Evolutionary conservation across 2,113 vertebrate genomes (phyloP), one percentile per base, ranked within the genome.

Genomic region (Acrocephalus kingi): DNA sequence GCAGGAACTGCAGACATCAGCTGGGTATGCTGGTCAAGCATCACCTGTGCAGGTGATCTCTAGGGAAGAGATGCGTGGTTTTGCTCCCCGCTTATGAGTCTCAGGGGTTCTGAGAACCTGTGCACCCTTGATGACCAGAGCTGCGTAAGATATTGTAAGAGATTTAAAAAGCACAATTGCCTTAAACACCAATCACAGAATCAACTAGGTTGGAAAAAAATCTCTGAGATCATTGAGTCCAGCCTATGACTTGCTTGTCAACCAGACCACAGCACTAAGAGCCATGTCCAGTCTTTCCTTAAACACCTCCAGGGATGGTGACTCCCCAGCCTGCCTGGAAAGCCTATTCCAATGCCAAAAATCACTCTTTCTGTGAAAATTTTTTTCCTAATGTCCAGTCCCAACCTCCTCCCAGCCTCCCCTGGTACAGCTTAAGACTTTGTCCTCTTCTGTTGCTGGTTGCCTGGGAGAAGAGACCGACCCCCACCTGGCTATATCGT

Each of bases 1-100:
- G 30, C 25, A 61, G 27, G 28, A 67, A 8, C 22, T 20, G 18
- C 1, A 0, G 5, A 1, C 19, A 2, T 71, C 59, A 35, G 41
- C 55, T 30, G 77, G 39, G 43, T 66, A 11, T 31, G 73, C 68
- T 86, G 54, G 56, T 51, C 63, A 54, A 28, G 37, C 6, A 8
- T 10, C 41, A 8, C 8, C n/a, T 54, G 64, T 19, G 24, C 24
- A 37, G 46, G 37, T 9, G 55, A 41, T 78, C 31, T 54, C 55
- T 52, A 0, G 4, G 13, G 64, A 62, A 45, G 63, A 69, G 43
- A 27, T n/a, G 61, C 1, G 2, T 52, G 35, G 59, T 20, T 93
- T 62, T 24, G 43, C 64, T 90, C 27, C 1, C 37, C 35, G 46
- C 22, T 39, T 41, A 28, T 5, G 11, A 52, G 7, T 13, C 24